Percentiles rank a stretch among this genome's conserved stretches.
These are phyloP conservation scores for Phymatocera aterrima DNA, from an alignment of 2,888 invertebrate genomes.

Conservation along the genomic window DNA sequence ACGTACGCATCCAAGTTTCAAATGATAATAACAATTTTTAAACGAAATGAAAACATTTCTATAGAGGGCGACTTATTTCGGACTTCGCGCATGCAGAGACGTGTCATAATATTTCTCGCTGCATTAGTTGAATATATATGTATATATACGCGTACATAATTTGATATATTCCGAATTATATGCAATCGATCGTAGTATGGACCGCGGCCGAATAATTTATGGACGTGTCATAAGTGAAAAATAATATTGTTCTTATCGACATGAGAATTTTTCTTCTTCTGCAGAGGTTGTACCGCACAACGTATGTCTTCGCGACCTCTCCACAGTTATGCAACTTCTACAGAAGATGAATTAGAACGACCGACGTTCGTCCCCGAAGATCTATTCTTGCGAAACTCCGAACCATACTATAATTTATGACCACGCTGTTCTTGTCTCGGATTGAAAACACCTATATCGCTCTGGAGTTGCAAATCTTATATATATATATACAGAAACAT, in stretches of 20 bases:
- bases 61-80: neutral
- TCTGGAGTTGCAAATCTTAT: neutral
- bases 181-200: neutral
- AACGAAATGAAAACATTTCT: neutral
- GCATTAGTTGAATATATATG: neutral
- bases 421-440: neutral
- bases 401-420: neutral
- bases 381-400: conserved; percentile 21
- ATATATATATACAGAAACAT: neutral
- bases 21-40: neutral
- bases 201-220: conserved; percentile 8
- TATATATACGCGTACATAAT: neutral
- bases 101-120: neutral
- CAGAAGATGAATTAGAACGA: conserved; percentile 6
- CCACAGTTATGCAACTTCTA: conserved; percentile 22
- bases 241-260: neutral
- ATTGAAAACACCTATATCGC: neutral
- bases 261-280: neutral
- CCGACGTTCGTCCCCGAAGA: neutral
- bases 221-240: neutral
- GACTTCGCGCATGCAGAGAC: neutral
- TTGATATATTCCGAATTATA: conserved; percentile 20
- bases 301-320: conserved; percentile 19
- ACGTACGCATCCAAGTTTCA: neutral
- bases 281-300: conserved; percentile 5